Percentiles rank a stretch among this genome's conserved stretches.
These are phyloP conservation scores for Arbacia lixula DNA, from an alignment of 53 echinoderm and acorn worm species.

Conservation along the genomic window DNA sequence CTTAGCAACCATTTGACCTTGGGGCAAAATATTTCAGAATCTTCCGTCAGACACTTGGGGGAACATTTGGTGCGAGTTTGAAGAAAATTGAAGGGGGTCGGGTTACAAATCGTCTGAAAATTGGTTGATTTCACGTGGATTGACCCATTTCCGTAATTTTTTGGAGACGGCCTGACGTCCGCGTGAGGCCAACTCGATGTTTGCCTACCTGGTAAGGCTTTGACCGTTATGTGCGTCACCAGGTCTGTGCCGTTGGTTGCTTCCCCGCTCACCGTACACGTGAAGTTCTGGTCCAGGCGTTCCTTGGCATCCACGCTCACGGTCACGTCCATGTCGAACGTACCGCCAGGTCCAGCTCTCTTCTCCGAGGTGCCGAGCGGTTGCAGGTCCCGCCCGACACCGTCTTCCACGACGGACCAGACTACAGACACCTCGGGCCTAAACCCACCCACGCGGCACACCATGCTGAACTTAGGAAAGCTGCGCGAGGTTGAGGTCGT, in stretches of 20 bases:
- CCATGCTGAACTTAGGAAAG: constrained; percentile 9
- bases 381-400: not conserved
- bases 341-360: not conserved
- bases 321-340: not conserved
- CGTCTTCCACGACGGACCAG: not conserved
- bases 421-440: constrained; percentile 10
- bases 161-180: too few species aligned
- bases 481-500: too few species aligned
- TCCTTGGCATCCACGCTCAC: constrained; percentile 8
- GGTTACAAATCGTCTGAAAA: too few species aligned
- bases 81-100: too few species aligned
- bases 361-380: not conserved
- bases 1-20: too few species aligned
- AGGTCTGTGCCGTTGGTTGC: not conserved
- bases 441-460: not conserved
- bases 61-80: too few species aligned
- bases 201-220: too few species aligned
- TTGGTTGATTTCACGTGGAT: too few species aligned
- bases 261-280: constrained; percentile 10
- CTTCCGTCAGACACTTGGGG: too few species aligned
- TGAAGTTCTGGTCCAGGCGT: constrained; percentile 1
- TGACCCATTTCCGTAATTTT: too few species aligned
- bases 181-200: too few species aligned
- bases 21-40: too few species aligned
- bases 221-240: not conserved